Conservation (phyloP, 1,140 invertebrate genomes). For the Brachionus angularis region DNA sequence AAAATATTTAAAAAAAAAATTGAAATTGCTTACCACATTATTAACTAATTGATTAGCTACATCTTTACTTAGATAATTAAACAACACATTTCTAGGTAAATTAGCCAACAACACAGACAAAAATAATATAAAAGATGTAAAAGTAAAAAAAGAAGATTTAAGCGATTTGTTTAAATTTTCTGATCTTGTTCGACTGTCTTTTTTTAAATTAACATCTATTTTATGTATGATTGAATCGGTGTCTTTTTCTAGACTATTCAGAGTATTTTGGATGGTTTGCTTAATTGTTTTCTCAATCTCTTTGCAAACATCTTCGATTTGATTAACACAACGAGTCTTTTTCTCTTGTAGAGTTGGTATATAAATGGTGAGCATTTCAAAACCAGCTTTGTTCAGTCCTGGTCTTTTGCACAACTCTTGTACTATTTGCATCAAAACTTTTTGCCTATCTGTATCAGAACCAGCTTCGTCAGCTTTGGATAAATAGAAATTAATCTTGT, state of each 20-base stretch:
- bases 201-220: conserved; percentile 57
- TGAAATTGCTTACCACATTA: not conserved
- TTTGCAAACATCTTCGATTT: conserved; percentile 64
- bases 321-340: conserved; percentile 61
- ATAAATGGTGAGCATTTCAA: conserved; percentile 66
- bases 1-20: no score
- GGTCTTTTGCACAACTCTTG: conserved; percentile 65
- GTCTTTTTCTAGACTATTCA: conserved; percentile 63
- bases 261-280: conserved; percentile 64
- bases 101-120: not conserved
- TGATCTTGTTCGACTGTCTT: conserved; percentile 49
- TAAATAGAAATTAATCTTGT: conserved; percentile 63
- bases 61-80: conserved; percentile 16
- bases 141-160: conserved; percentile 43
- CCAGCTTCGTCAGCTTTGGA: conserved; percentile 66
- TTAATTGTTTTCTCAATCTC: conserved; percentile 65
- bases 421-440: conserved; percentile 67
- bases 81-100: not conserved
- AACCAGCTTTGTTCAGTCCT: conserved; percentile 63
- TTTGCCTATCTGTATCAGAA: conserved; percentile 63
- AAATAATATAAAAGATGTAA: conserved; percentile 19
- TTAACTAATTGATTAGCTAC: conserved; percentile 6
- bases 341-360: conserved; percentile 58
- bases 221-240: conserved; percentile 60
- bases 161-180: conserved; percentile 4